Evolutionary conservation across 2,888 invertebrate genomes (phyloP), one percentile per base, ranked within the genome.

Genomic region (Rambutsinella grinnellia): DNA sequence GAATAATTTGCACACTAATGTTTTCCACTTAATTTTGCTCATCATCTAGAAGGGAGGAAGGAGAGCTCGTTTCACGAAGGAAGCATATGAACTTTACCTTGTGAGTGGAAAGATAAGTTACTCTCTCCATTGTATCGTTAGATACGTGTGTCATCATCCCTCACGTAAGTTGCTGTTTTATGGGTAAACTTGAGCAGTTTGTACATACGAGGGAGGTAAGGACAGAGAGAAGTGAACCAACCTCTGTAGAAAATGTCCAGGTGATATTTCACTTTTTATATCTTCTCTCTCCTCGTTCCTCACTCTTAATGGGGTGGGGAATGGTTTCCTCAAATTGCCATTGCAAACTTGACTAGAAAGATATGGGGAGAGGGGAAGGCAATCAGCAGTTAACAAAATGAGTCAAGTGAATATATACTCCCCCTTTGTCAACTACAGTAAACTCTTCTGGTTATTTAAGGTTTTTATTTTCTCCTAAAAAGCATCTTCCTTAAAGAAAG

Each of bases 201-300:
- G n/a, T n/a, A n/a, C n/a, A n/a, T n/a, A 15, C n/a, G 70, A 61
- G 26, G 28, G 19, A 62, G 5, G 13, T 23, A 24, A 27, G 27
- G 24, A 19, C 15, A 5, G 46, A n/a, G 21, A 17, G 15, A 47
- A 27, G 60, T 56, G 60, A 65, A 60, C 66, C 71, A n/a, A n/a
- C n/a, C n/a, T n/a, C n/a, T n/a, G n/a, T 27, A 49, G 49, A 66
- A 72, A 72, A 60, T 66, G 66, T 60, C 51, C 65, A 72, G 72
- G 72, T 72, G 72, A 72, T 72, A 72, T 72, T 72, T 72, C 66
- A 65, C 58, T 72, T 72, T 72, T 72, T 72, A 72, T 72, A 60
- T 66, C 66, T 62, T 63, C 56, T 71, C 57, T 36, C 36, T 36
- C 13, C 36, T 13, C 57, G 57, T 72, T 72, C 66, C 53, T 72